Base-by-base conservation (phyloP, 2,113 vertebrate genomes). In the Tragelaphus imberbis region DNA sequence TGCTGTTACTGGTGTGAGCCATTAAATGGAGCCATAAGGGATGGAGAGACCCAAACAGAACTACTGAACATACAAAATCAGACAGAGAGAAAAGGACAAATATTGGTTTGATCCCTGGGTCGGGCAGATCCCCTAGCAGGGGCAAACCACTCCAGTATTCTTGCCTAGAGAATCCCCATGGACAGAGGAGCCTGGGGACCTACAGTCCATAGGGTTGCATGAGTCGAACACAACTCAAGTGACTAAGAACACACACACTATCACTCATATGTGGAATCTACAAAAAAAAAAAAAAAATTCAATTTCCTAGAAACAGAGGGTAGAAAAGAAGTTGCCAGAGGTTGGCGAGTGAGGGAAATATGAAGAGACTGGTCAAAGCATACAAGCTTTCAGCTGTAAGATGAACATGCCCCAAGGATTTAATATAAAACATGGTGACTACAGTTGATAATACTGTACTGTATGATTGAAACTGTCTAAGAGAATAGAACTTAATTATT, bases 51-150 rank as follows among this genome's bases (percentile, higher is more conserved):
- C 4, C 68, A 51, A 68, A n/a, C 6, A 77, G 58, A 77, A 84
- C 8, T 33, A 40, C 17, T 3, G 0, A 23, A 33, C 79, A 68
- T 19, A 28, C 21, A 16, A 75, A 59, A 15, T 27, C 2, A 14
- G 53, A 9, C 84, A 44, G 36, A n/a, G 28, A 33, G 56, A 55
- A 27, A n/a, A 68, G 40, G 33, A 40, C 51, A 68, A 40, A 55
- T 5, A 27, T 55, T 17, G 9, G 65, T 36, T 21, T 71, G n/a
- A 36, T 71, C 68, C 68, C 19, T 23, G 68, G n/a, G 68, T 71
- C 0, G 0, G 68, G 68, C n/a, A 71, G 68, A 36, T 71, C 19
- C n/a, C n/a, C n/a, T 23, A 21, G 19, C 2, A 0, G 65, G n/a
- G n/a, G 65, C n/a, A 71, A 71, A 36, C n/a, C 17, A 36, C 19